phyloP scores from a whole-genome alignment of 2,113 vertebrate species.

The Sylvilagus bachmani region DNA sequence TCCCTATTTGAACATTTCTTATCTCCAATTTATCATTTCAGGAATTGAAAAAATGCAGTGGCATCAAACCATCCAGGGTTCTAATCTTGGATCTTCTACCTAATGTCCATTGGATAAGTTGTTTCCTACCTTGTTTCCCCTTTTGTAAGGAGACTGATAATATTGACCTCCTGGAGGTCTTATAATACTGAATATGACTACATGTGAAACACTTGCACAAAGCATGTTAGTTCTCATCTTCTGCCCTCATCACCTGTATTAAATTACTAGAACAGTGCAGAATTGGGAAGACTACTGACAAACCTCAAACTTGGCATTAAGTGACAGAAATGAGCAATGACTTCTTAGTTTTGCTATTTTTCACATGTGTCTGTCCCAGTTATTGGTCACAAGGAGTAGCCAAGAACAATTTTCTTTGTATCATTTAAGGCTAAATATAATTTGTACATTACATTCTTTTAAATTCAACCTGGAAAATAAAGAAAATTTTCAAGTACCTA shows the following conservation, averaged over 20 bases:
- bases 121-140: neutral
- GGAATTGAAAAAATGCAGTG: neutral
- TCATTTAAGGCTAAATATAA: constrained; percentile 22
- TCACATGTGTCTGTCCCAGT: neutral
- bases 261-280: neutral
- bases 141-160: neutral
- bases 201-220: neutral
- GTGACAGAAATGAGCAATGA: neutral
- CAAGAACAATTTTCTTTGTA: neutral
- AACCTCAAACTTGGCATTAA: neutral
- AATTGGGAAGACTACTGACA: neutral
- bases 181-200: neutral
- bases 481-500: neutral
- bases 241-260: neutral
- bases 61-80: neutral
- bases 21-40: neutral
- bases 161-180: neutral
- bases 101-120: neutral
- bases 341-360: neutral
- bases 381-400: neutral
- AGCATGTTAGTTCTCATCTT: neutral
- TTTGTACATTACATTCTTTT: neutral
- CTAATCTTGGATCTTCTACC: neutral
- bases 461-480: neutral
- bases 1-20: neutral